phyloP scores from a whole-genome alignment of 2,797 vertebrate genomes.

The Cirrhinus molitorella region DNA sequence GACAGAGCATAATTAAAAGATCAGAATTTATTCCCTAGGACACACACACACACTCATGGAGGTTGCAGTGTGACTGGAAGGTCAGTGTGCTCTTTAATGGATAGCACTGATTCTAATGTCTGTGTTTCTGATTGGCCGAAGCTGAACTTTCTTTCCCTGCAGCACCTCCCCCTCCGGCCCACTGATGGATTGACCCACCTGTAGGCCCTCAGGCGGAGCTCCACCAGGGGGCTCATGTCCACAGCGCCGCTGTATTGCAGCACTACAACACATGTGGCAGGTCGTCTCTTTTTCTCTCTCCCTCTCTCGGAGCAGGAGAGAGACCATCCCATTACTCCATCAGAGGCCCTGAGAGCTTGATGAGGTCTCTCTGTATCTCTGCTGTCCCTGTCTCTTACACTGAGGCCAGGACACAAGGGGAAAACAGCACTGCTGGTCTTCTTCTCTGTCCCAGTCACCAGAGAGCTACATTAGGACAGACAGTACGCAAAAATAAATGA shows the following conservation, averaged over 20 bases:
- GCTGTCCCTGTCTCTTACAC: conserved; percentile 24
- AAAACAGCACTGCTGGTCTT: conserved; percentile 25
- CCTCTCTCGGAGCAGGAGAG: conserved; percentile 20
- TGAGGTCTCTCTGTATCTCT: conserved; percentile 36
- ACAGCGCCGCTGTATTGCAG: conserved; percentile 45
- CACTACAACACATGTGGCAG: conserved; percentile 37
- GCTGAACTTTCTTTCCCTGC: conserved; percentile 39
- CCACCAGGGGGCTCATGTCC: conserved; percentile 53
- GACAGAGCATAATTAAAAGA: conserved; percentile 50
- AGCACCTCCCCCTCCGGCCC: conserved; percentile 41
- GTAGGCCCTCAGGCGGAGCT: conserved; percentile 50
- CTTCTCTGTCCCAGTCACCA: background rate
- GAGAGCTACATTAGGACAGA: conserved; percentile 38
- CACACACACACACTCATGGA: conserved; percentile 35
- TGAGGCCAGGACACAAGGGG: conserved; percentile 39
- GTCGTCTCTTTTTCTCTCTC: conserved; percentile 20
- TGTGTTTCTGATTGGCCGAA: conserved; percentile 28
- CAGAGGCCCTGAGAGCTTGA: conserved; percentile 44
- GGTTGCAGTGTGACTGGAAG: conserved; percentile 50
- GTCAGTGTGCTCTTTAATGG: conserved; percentile 57
- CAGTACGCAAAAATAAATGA: conserved; percentile 20
- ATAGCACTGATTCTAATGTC: conserved; percentile 51
- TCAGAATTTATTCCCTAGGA: conserved; percentile 43
- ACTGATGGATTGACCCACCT: conserved; percentile 59
- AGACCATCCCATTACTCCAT: conserved; percentile 42